A percentile compares a stretch with the other conserved stretches of the same genome.
These are phyloP conservation scores for Amniataba percoides DNA, from an alignment of 2,797 vertebrate genomes.

Conservation along the genomic window DNA sequence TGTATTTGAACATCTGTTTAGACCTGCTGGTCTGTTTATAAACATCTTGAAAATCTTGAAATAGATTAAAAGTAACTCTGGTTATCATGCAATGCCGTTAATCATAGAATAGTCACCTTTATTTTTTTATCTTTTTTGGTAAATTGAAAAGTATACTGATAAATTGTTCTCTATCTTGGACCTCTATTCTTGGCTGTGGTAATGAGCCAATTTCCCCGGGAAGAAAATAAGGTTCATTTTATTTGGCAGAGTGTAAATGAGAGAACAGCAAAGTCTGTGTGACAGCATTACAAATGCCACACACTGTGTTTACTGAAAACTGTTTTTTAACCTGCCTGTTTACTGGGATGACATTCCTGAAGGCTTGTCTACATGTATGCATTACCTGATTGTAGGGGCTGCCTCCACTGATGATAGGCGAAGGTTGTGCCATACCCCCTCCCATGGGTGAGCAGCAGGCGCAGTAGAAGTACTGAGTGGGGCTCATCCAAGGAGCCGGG, in stretches of 20 bases:
- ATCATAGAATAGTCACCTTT: neutral
- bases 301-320: neutral
- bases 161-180: conserved; percentile 13
- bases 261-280: neutral
- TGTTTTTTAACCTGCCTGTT: neutral
- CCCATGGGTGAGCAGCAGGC: conserved; percentile 76
- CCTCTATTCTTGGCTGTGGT: conserved; percentile 35
- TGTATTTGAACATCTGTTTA: no score
- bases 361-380: no score
- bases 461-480: conserved; percentile 81
- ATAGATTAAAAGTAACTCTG: neutral
- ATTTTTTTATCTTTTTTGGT: neutral
- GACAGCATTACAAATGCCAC: neutral
- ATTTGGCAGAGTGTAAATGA: conserved; percentile 1
- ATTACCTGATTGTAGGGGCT: conserved; percentile 82
- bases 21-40: no score
- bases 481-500: conserved; percentile 74
- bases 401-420: conserved; percentile 68
- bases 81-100: neutral
- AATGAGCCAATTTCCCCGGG: conserved; percentile 15
- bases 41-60: neutral
- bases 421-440: conserved; percentile 64
- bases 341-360: neutral
- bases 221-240: conserved; percentile 14
- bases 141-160: conserved; percentile 33